A percentile compares a stretch with the other conserved stretches of the same genome.
These are phyloP conservation scores for Hylia prasina DNA, from an alignment of 2,113 vertebrate species.

Conservation along the genomic window DNA sequence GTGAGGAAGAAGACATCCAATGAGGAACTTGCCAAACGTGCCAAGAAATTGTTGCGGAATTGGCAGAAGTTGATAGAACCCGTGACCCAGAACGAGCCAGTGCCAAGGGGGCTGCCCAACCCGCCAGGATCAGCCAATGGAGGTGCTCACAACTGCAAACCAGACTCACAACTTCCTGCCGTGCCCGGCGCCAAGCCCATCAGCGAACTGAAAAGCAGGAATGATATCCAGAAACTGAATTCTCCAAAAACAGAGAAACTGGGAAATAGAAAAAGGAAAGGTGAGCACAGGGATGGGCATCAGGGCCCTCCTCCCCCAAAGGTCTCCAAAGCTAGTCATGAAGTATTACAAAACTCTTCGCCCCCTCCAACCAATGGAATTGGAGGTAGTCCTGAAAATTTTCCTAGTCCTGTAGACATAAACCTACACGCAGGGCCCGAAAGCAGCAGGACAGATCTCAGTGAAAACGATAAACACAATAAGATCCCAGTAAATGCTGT, in stretches of 20 bases:
- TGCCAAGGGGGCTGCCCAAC: constrained; percentile 74
- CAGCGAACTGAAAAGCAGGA: constrained; percentile 86
- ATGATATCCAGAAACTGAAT: constrained; percentile 89
- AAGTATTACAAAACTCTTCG: constrained; percentile 78
- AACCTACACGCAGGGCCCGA: constrained; percentile 70
- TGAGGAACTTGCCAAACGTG: constrained; percentile 89
- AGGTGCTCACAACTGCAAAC: constrained; percentile 77
- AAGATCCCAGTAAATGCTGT: constrained; percentile 87
- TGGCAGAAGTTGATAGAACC: constrained; percentile 94
- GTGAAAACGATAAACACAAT: constrained; percentile 87
- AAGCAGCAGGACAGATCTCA: constrained; percentile 77
- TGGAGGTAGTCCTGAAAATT: constrained; percentile 77
- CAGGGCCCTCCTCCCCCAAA: constrained; percentile 76
- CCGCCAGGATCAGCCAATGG: constrained; percentile 83
- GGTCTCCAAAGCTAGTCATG: constrained; percentile 78
- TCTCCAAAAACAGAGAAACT: constrained; percentile 87
- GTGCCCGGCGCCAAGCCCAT: constrained; percentile 73
- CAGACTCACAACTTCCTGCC: constrained; percentile 75
- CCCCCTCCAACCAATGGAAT: constrained; percentile 79
- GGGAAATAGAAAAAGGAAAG: constrained; percentile 81
- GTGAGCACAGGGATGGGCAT: constrained; percentile 77
- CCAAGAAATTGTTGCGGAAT: constrained; percentile 88
- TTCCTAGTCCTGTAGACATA: constrained; percentile 77
- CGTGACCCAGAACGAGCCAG: constrained; percentile 70
- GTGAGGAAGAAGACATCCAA: constrained; percentile 92